Base-by-base conservation (phyloP, 2,797 vertebrate species). In the Sebastes matsubarae region DNA sequence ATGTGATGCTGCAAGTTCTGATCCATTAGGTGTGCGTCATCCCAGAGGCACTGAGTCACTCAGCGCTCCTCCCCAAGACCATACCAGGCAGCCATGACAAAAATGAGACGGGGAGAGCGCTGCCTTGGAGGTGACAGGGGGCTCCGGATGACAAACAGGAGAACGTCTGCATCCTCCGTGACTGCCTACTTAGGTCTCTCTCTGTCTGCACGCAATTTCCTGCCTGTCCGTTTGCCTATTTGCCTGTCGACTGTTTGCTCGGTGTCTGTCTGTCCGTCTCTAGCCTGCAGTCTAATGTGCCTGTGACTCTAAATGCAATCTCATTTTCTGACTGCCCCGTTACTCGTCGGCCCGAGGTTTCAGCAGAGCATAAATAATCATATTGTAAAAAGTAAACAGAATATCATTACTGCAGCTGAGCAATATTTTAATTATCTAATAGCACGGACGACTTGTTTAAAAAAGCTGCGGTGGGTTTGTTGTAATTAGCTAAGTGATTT, bases 401-500 rank as follows among this genome's bases (percentile, higher is more conserved):
- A 84, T 79, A 65, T 58, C 74, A 82, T 89, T 85, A 80, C 75
- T 32, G 67, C 57, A 70, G 69, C 78, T 30, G 54, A 79, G 77
- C 57, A 64, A 70, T 74, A 80, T 91, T 92, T 90, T 77, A 89
- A 94, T 93, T 78, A 87, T 78, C 85, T 89, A 93, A 92, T 77
- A 80, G 88, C 55, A 70, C 18, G 5, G 68, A 59, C 50, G 5
- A 13, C 52, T 88, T 76, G 77, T 86, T 79, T 72, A 70, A 84
- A 84, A 89, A 84, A 89, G 71, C 68, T 66, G 72, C 5, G 0
- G 67, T 46, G 68, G 64, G 22, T 83, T 83, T 79, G 68, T 52
- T 86, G 64, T 80, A 93, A 94, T 94, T 88, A 93, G 82, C 83
- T 90, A 90, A 92, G 86, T 88, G 89, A 85, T 87, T 86, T 79